Percentiles rank a stretch among this genome's conserved stretches.
phyloP scores from a whole-genome alignment of 2,888 invertebrate species.

The Scelioninae gen. 2 region DNA sequence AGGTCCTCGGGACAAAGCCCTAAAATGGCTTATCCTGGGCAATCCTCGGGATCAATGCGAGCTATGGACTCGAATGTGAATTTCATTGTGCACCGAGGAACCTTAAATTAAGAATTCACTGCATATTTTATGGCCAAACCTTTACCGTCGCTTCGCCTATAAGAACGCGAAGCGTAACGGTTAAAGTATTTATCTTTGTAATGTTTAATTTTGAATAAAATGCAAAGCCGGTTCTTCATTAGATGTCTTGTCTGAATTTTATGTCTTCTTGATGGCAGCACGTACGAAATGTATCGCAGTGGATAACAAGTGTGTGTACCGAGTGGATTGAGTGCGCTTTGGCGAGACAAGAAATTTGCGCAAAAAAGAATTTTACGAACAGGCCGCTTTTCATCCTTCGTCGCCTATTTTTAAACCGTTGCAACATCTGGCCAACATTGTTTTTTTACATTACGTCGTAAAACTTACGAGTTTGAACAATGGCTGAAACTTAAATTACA shows the following conservation, averaged over 20 bases:
- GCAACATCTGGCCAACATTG: conserved; percentile 47
- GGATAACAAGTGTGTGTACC: conserved; percentile 55
- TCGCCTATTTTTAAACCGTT: conserved; percentile 24
- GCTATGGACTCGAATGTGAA: conserved; percentile 27
- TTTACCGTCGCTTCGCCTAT: conserved; percentile 7
- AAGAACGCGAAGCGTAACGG: not conserved
- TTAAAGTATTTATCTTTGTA: conserved; percentile 19
- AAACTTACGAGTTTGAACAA: conserved; percentile 27
- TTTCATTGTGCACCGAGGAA: conserved; percentile 22
- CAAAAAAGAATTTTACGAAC: conserved; percentile 42
- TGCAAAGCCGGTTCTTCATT: conserved; percentile 28
- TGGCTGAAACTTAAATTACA: not conserved
- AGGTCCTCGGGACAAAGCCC: conserved; percentile 22
- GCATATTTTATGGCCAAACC: conserved; percentile 16
- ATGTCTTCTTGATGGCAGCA: conserved; percentile 49
- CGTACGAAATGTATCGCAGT: conserved; percentile 50
- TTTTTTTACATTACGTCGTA: conserved; percentile 34
- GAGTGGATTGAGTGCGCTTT: conserved; percentile 54
- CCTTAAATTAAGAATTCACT: conserved; percentile 30
- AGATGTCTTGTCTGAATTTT: conserved; percentile 26
- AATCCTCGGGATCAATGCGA: conserved; percentile 13
- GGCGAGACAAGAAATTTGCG: conserved; percentile 45
- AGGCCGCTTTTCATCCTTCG: conserved; percentile 31
- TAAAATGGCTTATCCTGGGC: conserved; percentile 27
- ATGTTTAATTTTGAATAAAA: conserved; percentile 28